Evolutionary conservation across 2,888 invertebrate genomes (phyloP), one percentile per base, ranked within the genome.

Genomic region (Pachydiplax longipennis): DNA sequence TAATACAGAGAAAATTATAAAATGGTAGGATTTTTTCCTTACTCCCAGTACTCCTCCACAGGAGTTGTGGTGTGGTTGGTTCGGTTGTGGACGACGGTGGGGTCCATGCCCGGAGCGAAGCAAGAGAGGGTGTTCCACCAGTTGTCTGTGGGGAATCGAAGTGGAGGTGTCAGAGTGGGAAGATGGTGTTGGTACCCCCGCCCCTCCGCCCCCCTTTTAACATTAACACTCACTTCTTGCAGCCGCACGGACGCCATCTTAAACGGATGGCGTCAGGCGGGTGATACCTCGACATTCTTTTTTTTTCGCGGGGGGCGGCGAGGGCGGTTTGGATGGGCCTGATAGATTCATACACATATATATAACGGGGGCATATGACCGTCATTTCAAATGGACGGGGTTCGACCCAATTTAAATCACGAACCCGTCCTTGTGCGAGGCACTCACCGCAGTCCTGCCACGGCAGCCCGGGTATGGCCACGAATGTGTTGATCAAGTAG

Each of bases 61-160:
- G 95, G 94, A 5, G 95, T 95, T 1, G 94, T 94, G 37, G 93
- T 1, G 94, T 94, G 37, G 40, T 91, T 83, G 15, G 92, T 92
- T 90, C 80, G 91, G 91, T 92, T 92, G 82, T 91, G 92, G 12
- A 91, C 92, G 22, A 92, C 87, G 22, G 91, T 91, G 31, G 91
- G 91, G 91, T 91, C 90, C 92, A 92, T 92, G 40, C 92, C 92
- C 40, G 92, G 92, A 10, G 93, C 92, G 91, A 93, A 95, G 92
- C 95, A 95, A 87, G 93, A 92, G n/a, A 94, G 93, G 0, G 96
- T 96, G 93, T 97, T 97, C 96, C 96, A 97, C 92, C 95, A 94
- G 93, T 97, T 96, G 92, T 93, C 95, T 95, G 92, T 80, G 93
- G 93, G 92, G 91, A 87, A 87, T 87, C 37, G 87, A 87, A 87